Conservation (phyloP, 2,113 vertebrate genomes). For the Myotis brandtii region DNA sequence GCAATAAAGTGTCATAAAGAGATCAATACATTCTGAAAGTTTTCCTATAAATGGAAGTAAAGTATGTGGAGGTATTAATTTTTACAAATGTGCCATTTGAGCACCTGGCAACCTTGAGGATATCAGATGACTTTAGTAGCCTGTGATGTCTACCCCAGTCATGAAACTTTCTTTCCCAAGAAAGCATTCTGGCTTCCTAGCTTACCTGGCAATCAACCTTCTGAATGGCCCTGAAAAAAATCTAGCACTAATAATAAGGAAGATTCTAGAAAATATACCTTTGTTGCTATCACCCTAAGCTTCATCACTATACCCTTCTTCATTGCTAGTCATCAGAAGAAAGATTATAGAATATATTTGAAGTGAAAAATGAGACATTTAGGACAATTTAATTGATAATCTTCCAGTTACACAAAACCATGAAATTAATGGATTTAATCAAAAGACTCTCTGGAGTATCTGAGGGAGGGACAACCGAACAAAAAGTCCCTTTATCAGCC, state of each 20-base stretch:
- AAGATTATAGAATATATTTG: neutral
- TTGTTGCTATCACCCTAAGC: neutral
- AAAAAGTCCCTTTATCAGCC: rapidly evolving
- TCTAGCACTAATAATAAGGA: neutral
- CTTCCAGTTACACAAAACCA: neutral
- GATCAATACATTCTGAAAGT: neutral
- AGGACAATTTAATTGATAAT: neutral
- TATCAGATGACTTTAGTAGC: neutral
- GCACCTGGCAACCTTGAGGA: neutral
- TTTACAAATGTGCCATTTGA: neutral
- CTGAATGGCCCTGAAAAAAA: neutral
- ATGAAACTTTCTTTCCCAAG: neutral
- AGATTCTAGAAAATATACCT: neutral
- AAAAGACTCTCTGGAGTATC: neutral
- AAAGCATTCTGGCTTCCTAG: neutral
- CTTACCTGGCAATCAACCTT: neutral
- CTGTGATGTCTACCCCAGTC: neutral
- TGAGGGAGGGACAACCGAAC: neutral
- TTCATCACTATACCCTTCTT: neutral
- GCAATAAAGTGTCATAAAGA: neutral
- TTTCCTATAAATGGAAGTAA: neutral
- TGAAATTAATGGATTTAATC: neutral
- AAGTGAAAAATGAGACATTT: neutral
- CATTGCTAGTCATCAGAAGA: neutral
- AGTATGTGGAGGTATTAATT: neutral